These are phyloP conservation scores for Drosophila picticornis DNA, from an alignment of 2,888 invertebrate species.

Conservation along the genomic window DNA sequence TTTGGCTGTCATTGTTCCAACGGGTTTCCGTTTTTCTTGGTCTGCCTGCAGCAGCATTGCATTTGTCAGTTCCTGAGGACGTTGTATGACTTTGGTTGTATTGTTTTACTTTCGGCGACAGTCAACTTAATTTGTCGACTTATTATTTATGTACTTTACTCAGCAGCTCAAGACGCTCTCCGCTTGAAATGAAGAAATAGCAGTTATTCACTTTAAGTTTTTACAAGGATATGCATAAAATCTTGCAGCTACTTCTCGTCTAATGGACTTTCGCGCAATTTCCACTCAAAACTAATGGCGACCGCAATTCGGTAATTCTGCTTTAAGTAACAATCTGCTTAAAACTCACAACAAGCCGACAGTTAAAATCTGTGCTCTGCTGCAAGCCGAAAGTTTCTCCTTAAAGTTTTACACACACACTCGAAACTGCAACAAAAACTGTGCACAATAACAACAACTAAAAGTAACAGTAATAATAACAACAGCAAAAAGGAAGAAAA, in stretches of 20 bases:
- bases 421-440: conserved; percentile 46
- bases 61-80: conserved; percentile 42
- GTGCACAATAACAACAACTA: conserved; percentile 13
- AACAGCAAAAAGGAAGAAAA: conserved; percentile 17
- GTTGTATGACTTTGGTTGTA: conserved; percentile 27
- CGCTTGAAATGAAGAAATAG: conserved; percentile 13
- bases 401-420: conserved; percentile 50
- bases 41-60: conserved; percentile 29
- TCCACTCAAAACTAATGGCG: conserved; percentile 32
- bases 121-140: conserved; percentile 70
- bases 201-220: not conserved
- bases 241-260: conserved; percentile 5
- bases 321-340: conserved; percentile 70
- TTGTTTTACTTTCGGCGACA: conserved; percentile 46
- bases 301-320: conserved; percentile 59
- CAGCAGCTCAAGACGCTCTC: conserved; percentile 22
- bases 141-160: conserved; percentile 63
- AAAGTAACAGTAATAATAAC: conserved; percentile 7
- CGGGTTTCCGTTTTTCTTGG: conserved; percentile 28
- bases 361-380: conserved; percentile 55
- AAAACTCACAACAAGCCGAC: conserved; percentile 53
- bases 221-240: not conserved
- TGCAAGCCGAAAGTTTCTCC: conserved; percentile 47
- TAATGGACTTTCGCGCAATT: conserved; percentile 23
- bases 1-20: conserved; percentile 53